Conservation (phyloP, 2,113 vertebrate species). For the Bambusicola thoracicus region DNA sequence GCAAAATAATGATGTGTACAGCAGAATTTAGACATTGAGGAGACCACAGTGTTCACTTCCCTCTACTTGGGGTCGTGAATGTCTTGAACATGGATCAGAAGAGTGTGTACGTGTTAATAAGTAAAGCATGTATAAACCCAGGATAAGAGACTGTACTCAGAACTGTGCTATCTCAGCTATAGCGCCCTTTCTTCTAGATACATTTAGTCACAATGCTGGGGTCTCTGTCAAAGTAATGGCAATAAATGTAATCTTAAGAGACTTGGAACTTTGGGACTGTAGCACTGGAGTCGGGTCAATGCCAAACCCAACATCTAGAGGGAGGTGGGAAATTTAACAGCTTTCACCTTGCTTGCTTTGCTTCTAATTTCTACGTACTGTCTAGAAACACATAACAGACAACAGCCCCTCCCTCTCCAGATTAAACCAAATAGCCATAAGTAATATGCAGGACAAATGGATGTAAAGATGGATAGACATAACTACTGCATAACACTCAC, state of each 20-base stretch:
- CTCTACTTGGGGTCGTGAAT: background rate
- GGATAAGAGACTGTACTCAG: background rate
- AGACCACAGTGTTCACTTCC: background rate
- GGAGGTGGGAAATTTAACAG: background rate
- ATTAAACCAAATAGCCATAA: background rate
- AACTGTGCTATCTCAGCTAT: background rate
- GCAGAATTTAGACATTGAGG: background rate
- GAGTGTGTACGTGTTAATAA: background rate
- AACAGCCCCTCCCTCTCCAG: background rate
- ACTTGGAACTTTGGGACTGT: rapidly evolving
- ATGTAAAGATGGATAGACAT: background rate
- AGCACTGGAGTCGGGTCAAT: background rate
- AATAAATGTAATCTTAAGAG: background rate
- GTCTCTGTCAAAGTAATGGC: background rate
- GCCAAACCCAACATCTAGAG: background rate
- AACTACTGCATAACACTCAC: background rate
- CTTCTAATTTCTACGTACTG: background rate
- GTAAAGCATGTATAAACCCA: background rate
- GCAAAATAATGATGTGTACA: background rate
- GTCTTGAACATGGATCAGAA: background rate
- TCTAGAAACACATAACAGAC: background rate
- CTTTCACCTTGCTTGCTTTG: background rate
- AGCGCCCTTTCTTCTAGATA: background rate
- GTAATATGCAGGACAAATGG: background rate
- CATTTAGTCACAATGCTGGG: background rate